Evolutionary conservation across 1,140 invertebrate species (phyloP).

Genomic region (Cardiocondyla obscurior): DNA sequence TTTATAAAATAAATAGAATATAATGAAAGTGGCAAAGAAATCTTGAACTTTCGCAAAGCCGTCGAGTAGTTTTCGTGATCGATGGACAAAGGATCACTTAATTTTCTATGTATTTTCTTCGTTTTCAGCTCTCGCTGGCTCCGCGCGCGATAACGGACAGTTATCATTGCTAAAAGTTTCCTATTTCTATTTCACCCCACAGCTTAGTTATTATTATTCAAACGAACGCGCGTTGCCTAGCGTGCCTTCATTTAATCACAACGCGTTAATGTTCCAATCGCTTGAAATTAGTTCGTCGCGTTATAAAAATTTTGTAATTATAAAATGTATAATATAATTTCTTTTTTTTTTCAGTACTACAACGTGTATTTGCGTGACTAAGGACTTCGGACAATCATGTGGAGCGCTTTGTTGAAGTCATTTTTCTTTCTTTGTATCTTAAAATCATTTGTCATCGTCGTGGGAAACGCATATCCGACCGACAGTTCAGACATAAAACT

Average conservation of each 20-base stretch:
- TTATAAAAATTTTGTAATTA: constrained; percentile 5
- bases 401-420: background rate
- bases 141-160: constrained; percentile 46
- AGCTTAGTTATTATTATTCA: background rate
- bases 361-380: background rate
- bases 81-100: constrained; percentile 8
- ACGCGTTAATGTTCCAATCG: constrained; percentile 47
- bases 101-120: constrained; percentile 35
- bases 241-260: constrained; percentile 47
- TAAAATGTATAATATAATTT: too few species aligned
- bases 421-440: constrained; percentile 14
- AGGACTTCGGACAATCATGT: constrained; percentile 13
- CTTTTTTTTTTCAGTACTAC: constrained; percentile 38
- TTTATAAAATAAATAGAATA: background rate
- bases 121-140: constrained; percentile 37
- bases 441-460: background rate
- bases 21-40: background rate
- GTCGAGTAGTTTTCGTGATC: background rate
- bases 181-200: constrained; percentile 25
- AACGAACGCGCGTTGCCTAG: constrained; percentile 9
- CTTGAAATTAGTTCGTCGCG: too few species aligned
- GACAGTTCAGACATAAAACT: background rate
- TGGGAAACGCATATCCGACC: constrained; percentile 8
- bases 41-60: constrained; percentile 5
- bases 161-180: constrained; percentile 61